Base-by-base conservation (phyloP, 2,797 vertebrate species). In the Artibeus jamaicensis region DNA sequence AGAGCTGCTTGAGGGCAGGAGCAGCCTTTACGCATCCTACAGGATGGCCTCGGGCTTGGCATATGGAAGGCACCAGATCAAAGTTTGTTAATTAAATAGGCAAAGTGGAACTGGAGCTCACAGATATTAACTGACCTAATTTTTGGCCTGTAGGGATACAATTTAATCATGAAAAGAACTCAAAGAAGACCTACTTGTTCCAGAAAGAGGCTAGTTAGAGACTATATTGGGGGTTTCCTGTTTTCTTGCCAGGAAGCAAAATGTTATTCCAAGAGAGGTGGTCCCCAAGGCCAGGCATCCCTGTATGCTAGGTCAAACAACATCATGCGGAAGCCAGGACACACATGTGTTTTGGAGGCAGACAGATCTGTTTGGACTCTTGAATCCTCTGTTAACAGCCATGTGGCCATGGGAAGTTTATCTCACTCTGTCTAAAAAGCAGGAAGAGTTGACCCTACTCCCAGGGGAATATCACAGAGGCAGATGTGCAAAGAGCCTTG, bases 51-150 rank as follows among this genome's bases (percentile, higher is more conserved):
- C 29, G 3, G 37, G n/a, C n/a, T 94, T 62, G 34, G 67, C 34
- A 73, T 62, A 53, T 6, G 7, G 21, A 89, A 96, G 74, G 73
- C 39, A 55, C n/a, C 46, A 42, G 70, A 62, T 93, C 90, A 50
- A 90, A 94, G 21, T 96, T 95, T 94, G 78, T 71, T 97, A 91
- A 96, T 97, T 94, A 98, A 86, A 59, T 89, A 89, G 91, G 71
- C 86, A 12, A 91, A 95, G 79, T 94, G 34, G 87, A 97, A 95
- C 74, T 95, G 87, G 93, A 97, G 94, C 79, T 97, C 95, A 93
- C 53, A 96, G 92, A 93, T 88, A 44, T 57, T 62, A 85, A 93
- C 34, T 96, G 84, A 96, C 48, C 97, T 76, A 97, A 93, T 97
- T 87, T 96, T 16, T 22, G 96, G 90, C 71, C 91, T 93, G 26